Evolutionary conservation across 2,888 invertebrate species (phyloP).

Genomic region (Drosophila maculinotata): DNA sequence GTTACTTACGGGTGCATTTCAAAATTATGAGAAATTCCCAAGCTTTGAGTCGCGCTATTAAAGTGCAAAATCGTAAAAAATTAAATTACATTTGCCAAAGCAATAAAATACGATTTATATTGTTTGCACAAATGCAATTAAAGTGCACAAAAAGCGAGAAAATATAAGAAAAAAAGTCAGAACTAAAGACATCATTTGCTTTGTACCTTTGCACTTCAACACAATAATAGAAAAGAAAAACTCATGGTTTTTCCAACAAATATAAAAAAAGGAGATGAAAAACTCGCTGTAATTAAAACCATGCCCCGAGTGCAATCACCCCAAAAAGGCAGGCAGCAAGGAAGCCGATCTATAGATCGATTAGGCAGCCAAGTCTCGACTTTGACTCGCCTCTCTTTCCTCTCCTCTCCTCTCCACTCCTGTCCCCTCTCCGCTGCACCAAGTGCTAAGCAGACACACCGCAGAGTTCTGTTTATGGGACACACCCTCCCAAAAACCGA

Average conservation of each 20-base stretch:
- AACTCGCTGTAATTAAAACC: conserved; percentile 59
- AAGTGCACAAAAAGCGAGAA: conserved; percentile 54
- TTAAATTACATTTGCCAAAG: conserved; percentile 72
- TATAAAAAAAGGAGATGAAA: conserved; percentile 39
- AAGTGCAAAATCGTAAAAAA: conserved; percentile 83
- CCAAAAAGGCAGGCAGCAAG: conserved; percentile 55
- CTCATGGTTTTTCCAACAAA: conserved; percentile 51
- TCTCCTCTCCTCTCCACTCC: conserved; percentile 1
- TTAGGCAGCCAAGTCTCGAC: conserved; percentile 65
- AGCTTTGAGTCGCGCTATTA: conserved; percentile 54
- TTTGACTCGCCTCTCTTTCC: conserved; percentile 30
- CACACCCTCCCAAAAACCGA: conserved; percentile 69
- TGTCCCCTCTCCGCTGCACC: conserved; percentile 2
- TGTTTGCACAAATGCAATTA: conserved; percentile 78
- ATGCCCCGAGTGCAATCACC: conserved; percentile 72
- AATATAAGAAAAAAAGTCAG: conserved; percentile 54
- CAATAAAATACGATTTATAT: conserved; percentile 75
- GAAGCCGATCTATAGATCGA: conserved; percentile 68
- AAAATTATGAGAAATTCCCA: conserved; percentile 32
- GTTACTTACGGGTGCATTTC: conserved; percentile 26
- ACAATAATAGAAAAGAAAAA: conserved; percentile 54
- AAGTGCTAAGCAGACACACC: conserved; percentile 62
- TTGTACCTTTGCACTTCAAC: conserved; percentile 62
- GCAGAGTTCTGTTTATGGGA: conserved; percentile 71
- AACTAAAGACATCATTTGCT: conserved; percentile 77